Conservation (phyloP, 2,888 invertebrate species). For the Tolmerus cingulatus region DNA sequence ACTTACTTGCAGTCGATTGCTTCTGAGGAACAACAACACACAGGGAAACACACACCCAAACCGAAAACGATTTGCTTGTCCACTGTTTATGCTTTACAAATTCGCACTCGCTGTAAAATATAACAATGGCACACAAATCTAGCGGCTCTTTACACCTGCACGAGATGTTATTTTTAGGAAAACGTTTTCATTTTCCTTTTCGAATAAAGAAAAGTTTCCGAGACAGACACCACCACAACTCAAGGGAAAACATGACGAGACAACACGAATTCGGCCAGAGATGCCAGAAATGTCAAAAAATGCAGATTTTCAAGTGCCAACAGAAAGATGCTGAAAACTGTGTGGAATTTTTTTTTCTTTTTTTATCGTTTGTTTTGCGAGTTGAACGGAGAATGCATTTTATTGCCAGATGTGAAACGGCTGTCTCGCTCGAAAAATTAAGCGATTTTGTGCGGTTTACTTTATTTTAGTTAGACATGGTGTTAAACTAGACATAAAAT, state of each 20-base stretch:
- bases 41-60: neutral
- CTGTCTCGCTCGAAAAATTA: neutral
- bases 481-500: neutral
- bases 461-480: neutral
- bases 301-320: neutral
- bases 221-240: neutral
- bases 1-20: neutral
- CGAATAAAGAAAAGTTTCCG: neutral
- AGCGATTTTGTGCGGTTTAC: neutral
- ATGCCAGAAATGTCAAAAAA: slow-evolving; percentile 12
- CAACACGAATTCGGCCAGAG: neutral
- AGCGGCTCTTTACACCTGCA: neutral
- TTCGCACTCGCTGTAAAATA: neutral
- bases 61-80: neutral
- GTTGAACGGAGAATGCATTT: neutral
- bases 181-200: slow-evolving; percentile 10
- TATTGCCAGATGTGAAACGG: neutral
- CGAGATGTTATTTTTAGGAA: slow-evolving; percentile 27
- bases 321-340: neutral
- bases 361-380: neutral
- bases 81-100: slow-evolving; percentile 29
- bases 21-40: neutral
- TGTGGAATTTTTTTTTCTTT: neutral
- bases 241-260: slow-evolving; percentile 15
- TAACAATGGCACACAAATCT: neutral